Evolutionary conservation across 1,140 invertebrate species (phyloP).

Genomic region (Agrilus planipennis): DNA sequence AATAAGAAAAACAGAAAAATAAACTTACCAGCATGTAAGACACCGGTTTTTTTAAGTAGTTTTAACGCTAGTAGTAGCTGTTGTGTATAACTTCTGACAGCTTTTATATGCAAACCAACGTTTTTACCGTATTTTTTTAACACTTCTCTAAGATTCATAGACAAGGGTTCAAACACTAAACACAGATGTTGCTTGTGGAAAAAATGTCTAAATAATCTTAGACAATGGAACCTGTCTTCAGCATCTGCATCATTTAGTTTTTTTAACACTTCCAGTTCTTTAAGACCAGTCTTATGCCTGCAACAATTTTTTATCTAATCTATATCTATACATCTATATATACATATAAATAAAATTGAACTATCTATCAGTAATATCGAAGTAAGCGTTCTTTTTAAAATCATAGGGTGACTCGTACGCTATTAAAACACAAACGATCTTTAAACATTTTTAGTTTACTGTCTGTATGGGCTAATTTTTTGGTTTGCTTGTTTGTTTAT

Average conservation of each 20-base stretch:
- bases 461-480: too few species aligned
- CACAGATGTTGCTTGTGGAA: constrained; percentile 97
- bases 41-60: constrained; percentile 88
- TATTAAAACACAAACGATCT: too few species aligned
- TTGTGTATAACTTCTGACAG: constrained; percentile 93
- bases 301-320: too few species aligned
- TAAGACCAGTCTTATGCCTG: constrained; percentile 95
- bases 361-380: too few species aligned
- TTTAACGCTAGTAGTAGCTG: constrained; percentile 92
- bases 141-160: constrained; percentile 86
- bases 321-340: too few species aligned
- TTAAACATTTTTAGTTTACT: too few species aligned
- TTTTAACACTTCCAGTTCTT: constrained; percentile 91
- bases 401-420: too few species aligned
- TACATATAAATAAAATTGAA: too few species aligned
- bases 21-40: constrained; percentile 69
- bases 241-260: constrained; percentile 95
- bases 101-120: constrained; percentile 94
- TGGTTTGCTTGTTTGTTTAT: too few species aligned
- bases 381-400: too few species aligned
- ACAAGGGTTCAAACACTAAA: constrained; percentile 94
- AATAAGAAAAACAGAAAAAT: too few species aligned
- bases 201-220: constrained; percentile 85
- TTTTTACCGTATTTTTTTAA: constrained; percentile 98
- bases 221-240: constrained; percentile 95